Evolutionary conservation across 2,888 invertebrate genomes (phyloP).

Genomic region (Trissonchulus sp.): DNA sequence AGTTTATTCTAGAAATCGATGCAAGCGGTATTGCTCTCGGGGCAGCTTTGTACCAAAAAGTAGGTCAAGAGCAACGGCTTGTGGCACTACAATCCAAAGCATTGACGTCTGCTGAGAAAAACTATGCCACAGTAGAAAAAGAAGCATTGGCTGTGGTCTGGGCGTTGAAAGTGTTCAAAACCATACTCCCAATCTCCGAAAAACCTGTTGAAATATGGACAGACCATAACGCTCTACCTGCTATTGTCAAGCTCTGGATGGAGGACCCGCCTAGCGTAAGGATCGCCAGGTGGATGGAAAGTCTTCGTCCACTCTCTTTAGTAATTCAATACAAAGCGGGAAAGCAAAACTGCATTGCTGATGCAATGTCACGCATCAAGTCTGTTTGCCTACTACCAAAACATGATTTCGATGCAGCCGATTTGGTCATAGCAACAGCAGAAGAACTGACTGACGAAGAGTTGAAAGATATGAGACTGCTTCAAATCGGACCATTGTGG

Average conservation of each 20-base stretch:
- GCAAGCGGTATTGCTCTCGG: slow-evolving; percentile 42
- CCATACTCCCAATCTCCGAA: not conserved
- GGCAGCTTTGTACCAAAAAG: slow-evolving; percentile 39
- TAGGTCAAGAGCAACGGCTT: slow-evolving; percentile 35
- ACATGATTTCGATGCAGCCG: not conserved
- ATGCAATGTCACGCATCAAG: not conserved
- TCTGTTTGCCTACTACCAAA: not conserved
- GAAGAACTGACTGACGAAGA: not conserved
- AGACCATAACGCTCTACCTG: not conserved
- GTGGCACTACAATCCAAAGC: slow-evolving; percentile 41
- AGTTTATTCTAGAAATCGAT: slow-evolving; percentile 39
- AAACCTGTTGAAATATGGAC: not conserved
- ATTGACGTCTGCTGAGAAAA: slow-evolving; percentile 36
- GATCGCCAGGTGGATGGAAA: not conserved
- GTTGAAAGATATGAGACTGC: not conserved
- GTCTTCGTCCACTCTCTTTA: not conserved
- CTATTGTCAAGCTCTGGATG: not conserved
- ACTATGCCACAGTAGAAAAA: slow-evolving; percentile 40
- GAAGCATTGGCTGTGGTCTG: slow-evolving; percentile 40
- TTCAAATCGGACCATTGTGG: not conserved
- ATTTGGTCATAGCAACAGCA: not conserved
- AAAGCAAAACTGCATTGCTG: not conserved
- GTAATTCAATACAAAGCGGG: not conserved
- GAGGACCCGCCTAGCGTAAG: not conserved
- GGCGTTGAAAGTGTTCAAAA: slow-evolving; percentile 32